Evolutionary conservation across 2,888 invertebrate genomes (phyloP), one percentile per base, ranked within the genome.

Genomic region (Tenthredo livida): DNA sequence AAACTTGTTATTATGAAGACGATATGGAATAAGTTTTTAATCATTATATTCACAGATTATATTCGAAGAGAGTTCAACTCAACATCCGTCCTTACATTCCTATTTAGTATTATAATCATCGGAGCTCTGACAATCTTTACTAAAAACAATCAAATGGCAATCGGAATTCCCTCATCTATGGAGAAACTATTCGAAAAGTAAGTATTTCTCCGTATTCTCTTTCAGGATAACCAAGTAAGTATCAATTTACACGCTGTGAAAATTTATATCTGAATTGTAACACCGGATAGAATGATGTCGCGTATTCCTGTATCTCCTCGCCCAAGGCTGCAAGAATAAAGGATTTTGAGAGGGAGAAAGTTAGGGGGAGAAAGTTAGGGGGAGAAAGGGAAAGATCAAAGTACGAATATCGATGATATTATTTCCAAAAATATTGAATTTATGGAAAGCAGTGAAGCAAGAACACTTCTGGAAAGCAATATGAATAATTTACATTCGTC

Each of bases 141-240:
- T 5, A 47, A 29, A n/a, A n/a, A 54, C 1, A 54, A 54, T 6
- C 9, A n/a, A 50, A 50, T 50, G 17, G 15, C 47, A 47, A 17
- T 4, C 17, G 3, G 47, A 0, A 15, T 4, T 47, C 4, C 3
- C 15, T 47, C 15, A 15, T 15, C 2, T 47, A 50, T 17, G 9
- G 17, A 6, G 17, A 50, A 50, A 50, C n/a, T 50, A 54, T 54
- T 15, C 7, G 7, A n/a, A 21, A 47, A 4, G 21, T 75, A 47
- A 47, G 25, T 29, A 47, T 25, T 15, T 75, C 21, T n/a, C 12
- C 15, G 21, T 75, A 43, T 25, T 43, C 12, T 21, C 4, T 75
- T 61, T 21, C 75, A 21, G 47, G 47, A 47, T 75, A 15, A 25
- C 75, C 15, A 75, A 75, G 29, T 75, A 75, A 75, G 47, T 47